Percentiles rank a stretch among this genome's conserved stretches.
Conservation (phyloP, 2,888 invertebrate species). For the Scaptomyza tumidula region DNA sequence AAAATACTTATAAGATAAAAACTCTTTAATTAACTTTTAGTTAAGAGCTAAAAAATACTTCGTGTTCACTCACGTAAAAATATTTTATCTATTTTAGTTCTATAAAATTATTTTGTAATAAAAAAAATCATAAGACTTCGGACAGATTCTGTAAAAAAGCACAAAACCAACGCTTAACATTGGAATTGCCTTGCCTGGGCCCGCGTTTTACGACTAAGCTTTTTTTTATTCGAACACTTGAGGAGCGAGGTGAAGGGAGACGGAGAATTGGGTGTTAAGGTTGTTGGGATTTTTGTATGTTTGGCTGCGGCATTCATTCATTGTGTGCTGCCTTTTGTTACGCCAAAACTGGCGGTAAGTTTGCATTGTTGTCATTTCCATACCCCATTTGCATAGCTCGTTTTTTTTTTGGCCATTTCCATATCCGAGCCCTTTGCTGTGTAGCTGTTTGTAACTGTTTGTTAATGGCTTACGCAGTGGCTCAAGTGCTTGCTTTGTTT, state of each 20-base stretch:
- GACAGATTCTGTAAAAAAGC: conserved; percentile 9
- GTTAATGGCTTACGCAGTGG: conserved; percentile 71
- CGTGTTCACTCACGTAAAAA: too few species aligned
- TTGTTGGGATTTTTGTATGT: neutral
- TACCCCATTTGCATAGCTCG: conserved; percentile 39
- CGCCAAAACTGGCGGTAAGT: conserved; percentile 56
- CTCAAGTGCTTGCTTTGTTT: conserved; percentile 65
- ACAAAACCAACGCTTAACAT: conserved; percentile 5
- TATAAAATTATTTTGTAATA: neutral
- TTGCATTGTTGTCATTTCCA: conserved; percentile 68
- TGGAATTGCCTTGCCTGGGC: conserved; percentile 7
- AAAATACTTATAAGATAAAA: neutral
- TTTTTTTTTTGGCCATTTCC: conserved; percentile 5
- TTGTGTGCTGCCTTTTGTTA: conserved; percentile 54
- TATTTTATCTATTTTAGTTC: neutral
- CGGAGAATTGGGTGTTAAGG: neutral
- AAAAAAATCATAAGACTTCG: neutral
- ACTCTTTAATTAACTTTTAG: too few species aligned
- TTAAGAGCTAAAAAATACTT: neutral
- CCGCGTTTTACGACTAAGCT: conserved; percentile 37
- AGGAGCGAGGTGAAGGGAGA: neutral
- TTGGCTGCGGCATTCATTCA: conserved; percentile 44
- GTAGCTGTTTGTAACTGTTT: conserved; percentile 57
- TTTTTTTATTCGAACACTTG: conserved; percentile 43
- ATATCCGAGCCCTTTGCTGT: conserved; percentile 40